Percentiles rank a stretch among this genome's conserved stretches.
phyloP scores from a whole-genome alignment of 2,113 vertebrate genomes.

The Cyphomyrus discorhynchus region DNA sequence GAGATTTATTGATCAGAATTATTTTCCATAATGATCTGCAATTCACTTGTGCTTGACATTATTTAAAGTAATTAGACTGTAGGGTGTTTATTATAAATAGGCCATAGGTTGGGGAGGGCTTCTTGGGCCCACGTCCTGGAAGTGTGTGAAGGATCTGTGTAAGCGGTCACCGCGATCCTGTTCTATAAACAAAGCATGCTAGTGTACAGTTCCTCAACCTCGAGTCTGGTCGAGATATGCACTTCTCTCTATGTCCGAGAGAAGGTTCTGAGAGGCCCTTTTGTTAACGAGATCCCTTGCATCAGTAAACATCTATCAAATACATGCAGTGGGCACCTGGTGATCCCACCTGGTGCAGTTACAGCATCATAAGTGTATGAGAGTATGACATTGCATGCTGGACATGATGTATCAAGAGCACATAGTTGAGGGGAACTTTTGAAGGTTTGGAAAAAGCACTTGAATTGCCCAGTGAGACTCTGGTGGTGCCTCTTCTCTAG shows the following conservation, averaged over 20 bases:
- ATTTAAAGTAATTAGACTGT: not conserved
- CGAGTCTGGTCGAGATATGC: not conserved
- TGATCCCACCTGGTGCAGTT: not conserved
- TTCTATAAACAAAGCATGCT: not conserved
- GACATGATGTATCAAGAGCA: not conserved
- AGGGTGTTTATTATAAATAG: not conserved
- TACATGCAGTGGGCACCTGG: not conserved
- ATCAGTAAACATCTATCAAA: not conserved
- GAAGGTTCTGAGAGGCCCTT: not conserved
- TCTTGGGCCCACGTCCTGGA: not conserved
- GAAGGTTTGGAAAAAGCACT: not conserved
- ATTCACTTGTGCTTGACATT: not conserved
- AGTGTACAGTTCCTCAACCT: not conserved
- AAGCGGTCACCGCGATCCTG: not conserved
- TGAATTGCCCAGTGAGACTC: not conserved
- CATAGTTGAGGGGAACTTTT: not conserved
- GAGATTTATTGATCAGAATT: not conserved
- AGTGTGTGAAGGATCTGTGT: not conserved
- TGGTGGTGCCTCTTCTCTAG: not conserved
- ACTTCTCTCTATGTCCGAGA: not conserved
- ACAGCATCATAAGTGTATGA: not conserved
- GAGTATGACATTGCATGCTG: not conserved
- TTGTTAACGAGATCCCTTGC: not conserved
- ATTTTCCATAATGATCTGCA: not conserved
- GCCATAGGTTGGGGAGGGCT: not conserved